Percentiles rank a stretch among this genome's conserved stretches.
Conservation (phyloP, 64 coral and sea anemone genomes). For the Anthopleura sola region DNA sequence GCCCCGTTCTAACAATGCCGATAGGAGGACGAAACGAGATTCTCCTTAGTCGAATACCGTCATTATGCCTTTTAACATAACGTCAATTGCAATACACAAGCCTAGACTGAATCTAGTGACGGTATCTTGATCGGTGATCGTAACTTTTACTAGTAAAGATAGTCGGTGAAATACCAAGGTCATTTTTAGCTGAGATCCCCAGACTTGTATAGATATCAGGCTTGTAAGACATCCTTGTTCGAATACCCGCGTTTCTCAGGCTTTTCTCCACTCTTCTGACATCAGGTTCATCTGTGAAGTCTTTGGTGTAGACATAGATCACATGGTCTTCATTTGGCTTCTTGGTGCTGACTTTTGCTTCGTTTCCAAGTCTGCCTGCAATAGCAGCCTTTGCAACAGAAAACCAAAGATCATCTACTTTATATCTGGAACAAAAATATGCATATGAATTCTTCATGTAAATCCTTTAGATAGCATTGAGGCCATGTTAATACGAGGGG, state of each 20-base stretch:
- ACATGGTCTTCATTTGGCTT: neutral
- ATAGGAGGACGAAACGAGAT: too few relatives aligned
- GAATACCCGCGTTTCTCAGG: neutral
- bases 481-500: too few relatives aligned
- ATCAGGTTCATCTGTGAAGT: conserved; percentile 26
- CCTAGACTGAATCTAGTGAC: neutral
- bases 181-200: conserved; percentile 18
- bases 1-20: too few relatives aligned
- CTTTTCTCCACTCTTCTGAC: neutral
- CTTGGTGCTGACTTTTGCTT: conserved; percentile 20
- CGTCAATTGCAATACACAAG: too few relatives aligned
- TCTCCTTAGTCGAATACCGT: too few relatives aligned
- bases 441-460: too few relatives aligned
- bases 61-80: too few relatives aligned
- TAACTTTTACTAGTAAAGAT: neutral
- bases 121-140: neutral
- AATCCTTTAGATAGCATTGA: too few relatives aligned
- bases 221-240: neutral
- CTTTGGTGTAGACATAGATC: conserved; percentile 19
- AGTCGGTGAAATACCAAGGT: neutral
- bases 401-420: conserved; percentile 11
- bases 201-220: conserved; percentile 32
- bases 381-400: neutral
- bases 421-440: neutral
- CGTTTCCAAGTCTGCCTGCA: neutral